Percentiles rank a stretch among this genome's conserved stretches.
Evolutionary conservation across 2,113 vertebrate genomes (phyloP).

Genomic region (Siniperca knerii): DNA sequence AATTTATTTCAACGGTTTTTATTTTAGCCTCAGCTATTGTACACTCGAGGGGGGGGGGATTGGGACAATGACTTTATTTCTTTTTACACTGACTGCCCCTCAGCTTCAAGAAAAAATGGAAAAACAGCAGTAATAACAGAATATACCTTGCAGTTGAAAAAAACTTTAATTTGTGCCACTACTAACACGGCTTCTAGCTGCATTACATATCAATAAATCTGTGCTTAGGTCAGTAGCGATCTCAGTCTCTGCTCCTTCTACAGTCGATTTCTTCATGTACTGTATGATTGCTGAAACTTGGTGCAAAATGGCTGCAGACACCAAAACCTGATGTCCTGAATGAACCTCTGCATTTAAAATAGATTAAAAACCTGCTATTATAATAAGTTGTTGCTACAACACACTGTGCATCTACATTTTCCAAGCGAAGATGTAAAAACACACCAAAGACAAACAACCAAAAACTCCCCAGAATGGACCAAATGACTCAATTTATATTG

Average conservation of each 20-base stretch:
- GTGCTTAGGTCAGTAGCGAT: too few species aligned
- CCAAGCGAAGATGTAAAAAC: background rate
- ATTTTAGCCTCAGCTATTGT: background rate
- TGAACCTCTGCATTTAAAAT: background rate
- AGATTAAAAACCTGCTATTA: background rate
- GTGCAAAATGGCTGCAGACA: background rate
- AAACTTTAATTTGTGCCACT: too few species aligned
- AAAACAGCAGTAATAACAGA: too few species aligned
- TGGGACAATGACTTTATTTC: too few species aligned
- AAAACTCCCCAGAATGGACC: background rate
- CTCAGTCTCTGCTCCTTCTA: background rate
- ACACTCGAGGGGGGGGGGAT: too few species aligned
- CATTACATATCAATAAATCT: background rate
- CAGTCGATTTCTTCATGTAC: background rate
- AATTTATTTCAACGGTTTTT: background rate
- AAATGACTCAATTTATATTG: background rate
- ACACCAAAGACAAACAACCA: background rate
- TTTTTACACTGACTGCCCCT: background rate
- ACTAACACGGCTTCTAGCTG: background rate
- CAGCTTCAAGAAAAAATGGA: too few species aligned
- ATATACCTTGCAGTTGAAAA: too few species aligned
- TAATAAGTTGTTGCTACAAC: background rate
- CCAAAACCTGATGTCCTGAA: background rate
- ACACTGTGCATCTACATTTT: background rate
- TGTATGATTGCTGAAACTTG: background rate